phyloP scores from a whole-genome alignment of 1,140 invertebrate species.

The Trachymyrmex cornetzi region DNA sequence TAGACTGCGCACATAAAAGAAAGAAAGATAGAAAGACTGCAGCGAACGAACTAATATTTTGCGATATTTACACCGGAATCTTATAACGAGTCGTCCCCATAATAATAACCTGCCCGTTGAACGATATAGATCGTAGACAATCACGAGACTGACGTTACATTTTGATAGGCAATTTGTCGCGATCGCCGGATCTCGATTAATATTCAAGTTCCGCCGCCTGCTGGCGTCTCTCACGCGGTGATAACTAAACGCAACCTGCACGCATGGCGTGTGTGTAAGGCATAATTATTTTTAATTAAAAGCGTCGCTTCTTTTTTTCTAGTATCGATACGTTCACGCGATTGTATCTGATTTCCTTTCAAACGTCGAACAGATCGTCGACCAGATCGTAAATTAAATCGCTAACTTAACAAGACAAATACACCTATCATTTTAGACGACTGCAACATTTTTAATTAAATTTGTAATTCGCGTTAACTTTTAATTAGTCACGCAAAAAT shows the following conservation, averaged over 20 bases:
- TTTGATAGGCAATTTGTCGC: conserved; percentile 67
- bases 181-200: conserved; percentile 64
- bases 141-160: conserved; percentile 51
- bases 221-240: conserved; percentile 38
- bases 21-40: neutral
- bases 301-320: conserved; percentile 27
- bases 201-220: conserved; percentile 68
- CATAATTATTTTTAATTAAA: conserved; percentile 62
- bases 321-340: conserved; percentile 37
- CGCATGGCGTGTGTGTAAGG: conserved; percentile 7
- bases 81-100: conserved; percentile 64
- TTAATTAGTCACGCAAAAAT: neutral
- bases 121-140: conserved; percentile 64
- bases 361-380: neutral
- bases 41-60: conserved; percentile 23
- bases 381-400: neutral
- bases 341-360: conserved; percentile 55
- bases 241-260: conserved; percentile 59
- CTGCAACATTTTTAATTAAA: neutral
- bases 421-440: neutral
- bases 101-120: conserved; percentile 67
- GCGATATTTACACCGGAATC: conserved; percentile 38
- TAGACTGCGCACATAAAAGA: neutral
- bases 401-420: neutral
- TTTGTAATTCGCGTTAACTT: neutral